phyloP scores from a whole-genome alignment of 1,140 invertebrate genomes.

The Drosophila asahinai region DNA sequence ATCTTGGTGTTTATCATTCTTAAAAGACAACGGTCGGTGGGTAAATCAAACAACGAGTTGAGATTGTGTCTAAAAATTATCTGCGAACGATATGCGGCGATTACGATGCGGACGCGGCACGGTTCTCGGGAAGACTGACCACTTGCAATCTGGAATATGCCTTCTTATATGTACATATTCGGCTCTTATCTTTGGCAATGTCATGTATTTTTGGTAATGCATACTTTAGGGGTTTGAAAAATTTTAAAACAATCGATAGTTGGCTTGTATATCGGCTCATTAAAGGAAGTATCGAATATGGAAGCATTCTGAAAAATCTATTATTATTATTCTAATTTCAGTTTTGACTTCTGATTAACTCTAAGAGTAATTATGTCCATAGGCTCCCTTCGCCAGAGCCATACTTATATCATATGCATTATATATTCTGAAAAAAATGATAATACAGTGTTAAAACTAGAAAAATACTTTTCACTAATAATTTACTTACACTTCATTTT shows the following conservation, averaged over 20 bases:
- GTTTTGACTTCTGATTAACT: background rate
- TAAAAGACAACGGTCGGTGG: conserved; percentile 6
- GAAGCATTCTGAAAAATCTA: background rate
- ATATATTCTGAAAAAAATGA: conserved; percentile 85
- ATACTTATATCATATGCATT: conserved; percentile 86
- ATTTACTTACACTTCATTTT: conserved; percentile 64
- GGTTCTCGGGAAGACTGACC: conserved; percentile 55
- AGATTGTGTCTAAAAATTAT: conserved; percentile 12
- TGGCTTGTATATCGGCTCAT: background rate
- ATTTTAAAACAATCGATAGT: too few relatives aligned
- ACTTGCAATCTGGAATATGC: conserved; percentile 2
- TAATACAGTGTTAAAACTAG: too few relatives aligned
- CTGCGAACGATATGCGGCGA: background rate
- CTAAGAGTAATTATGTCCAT: conserved; percentile 19
- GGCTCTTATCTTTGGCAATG: background rate
- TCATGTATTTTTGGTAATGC: background rate
- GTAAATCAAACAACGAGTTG: conserved; percentile 18
- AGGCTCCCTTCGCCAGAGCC: conserved; percentile 33
- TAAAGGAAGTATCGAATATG: too few relatives aligned
- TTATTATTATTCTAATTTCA: too few relatives aligned
- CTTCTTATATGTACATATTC: background rate
- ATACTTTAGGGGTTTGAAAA: conserved; percentile 16
- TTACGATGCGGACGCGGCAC: conserved; percentile 36
- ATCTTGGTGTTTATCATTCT: conserved; percentile 76
- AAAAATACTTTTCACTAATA: background rate